Conservation (phyloP, 2,113 vertebrate genomes). For the Sminthopsis crassicaudata region DNA sequence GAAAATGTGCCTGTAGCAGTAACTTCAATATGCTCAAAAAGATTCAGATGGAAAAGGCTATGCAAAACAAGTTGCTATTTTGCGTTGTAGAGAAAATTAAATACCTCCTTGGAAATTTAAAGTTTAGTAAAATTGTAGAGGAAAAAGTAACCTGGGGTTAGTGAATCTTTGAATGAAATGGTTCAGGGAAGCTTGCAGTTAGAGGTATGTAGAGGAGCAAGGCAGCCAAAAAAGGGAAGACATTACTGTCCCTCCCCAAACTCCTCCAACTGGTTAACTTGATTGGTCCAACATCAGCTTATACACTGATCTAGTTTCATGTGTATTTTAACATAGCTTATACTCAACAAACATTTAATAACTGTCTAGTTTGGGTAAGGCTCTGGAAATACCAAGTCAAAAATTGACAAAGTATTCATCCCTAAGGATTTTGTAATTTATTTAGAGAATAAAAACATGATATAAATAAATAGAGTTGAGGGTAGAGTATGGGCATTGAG, state of each 20-base stretch:
- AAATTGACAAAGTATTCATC: not conserved
- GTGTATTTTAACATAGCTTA: not conserved
- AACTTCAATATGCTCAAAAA: constrained; percentile 82
- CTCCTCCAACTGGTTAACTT: not conserved
- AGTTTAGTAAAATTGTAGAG: constrained; percentile 49
- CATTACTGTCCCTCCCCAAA: not conserved
- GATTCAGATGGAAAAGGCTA: constrained; percentile 79
- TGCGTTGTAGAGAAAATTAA: constrained; percentile 68
- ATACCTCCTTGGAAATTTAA: constrained; percentile 59
- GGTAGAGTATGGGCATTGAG: not conserved
- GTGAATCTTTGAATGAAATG: constrained; percentile 33
- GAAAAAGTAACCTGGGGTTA: constrained; percentile 36
- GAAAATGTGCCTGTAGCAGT: constrained; percentile 75
- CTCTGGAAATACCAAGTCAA: not conserved
- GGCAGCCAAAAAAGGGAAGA: not conserved
- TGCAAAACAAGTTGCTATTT: constrained; percentile 74
- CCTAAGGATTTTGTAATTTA: not conserved
- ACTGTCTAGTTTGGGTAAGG: not conserved
- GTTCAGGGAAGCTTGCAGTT: not conserved
- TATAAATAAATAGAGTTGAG: not conserved
- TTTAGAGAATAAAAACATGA: not conserved
- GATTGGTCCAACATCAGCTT: not conserved
- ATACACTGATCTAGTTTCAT: not conserved
- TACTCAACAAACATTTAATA: not conserved
- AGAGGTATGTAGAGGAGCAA: not conserved